Base-by-base conservation (phyloP, 2,888 invertebrate genomes). In the Listrodromus nycthemerus region DNA sequence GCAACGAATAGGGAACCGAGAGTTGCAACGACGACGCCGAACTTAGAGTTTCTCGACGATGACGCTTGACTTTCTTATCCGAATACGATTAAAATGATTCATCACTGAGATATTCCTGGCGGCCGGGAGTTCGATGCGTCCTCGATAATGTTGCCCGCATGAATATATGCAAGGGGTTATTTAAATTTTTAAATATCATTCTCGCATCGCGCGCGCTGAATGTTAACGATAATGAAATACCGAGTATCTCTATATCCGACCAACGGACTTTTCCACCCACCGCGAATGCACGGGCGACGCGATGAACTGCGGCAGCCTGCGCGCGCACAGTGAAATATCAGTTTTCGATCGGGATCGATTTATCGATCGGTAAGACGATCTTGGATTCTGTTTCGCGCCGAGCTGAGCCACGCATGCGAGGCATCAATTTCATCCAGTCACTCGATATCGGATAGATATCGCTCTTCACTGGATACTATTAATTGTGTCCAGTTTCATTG, bases 251-350 rank as follows among this genome's bases (percentile, higher is more conserved):
- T 27, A 27, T 61, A 16, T 7, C 61, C 30, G 16, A 30, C 16
- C 27, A 61, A 30, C 27, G 61, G 61, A 27, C 27, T 24, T 27
- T 63, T 65, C 50, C 73, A 33, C 48, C 63, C 66, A 61, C 61
- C 41, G 41, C 41, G 41, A 45, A 16, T 16, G 41, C 16, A n/a
- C 61, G 16, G 30, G 30, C 16, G 24, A 45, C 24, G 48, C 48
- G 75, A 33, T 16, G 67, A 19, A n/a, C 19, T 37, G 27, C 19
- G 27, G 73, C 69, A 84, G 86, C 86, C 27, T 65, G 48, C 58
- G 87, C 87, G 84, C 87, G 83, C 82, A 86, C 90, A 91, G 89
- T 91, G 91, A 91, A 91, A 89, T 91, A 92, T 91, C 90, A 92
- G 79, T 87, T 89, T 45, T 88, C 89, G 90, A 88, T 90, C 88